Percentiles rank a stretch among this genome's conserved stretches.
These are phyloP conservation scores for Sesia bembeciformis DNA, from an alignment of 2,888 invertebrate genomes.

Conservation along the genomic window DNA sequence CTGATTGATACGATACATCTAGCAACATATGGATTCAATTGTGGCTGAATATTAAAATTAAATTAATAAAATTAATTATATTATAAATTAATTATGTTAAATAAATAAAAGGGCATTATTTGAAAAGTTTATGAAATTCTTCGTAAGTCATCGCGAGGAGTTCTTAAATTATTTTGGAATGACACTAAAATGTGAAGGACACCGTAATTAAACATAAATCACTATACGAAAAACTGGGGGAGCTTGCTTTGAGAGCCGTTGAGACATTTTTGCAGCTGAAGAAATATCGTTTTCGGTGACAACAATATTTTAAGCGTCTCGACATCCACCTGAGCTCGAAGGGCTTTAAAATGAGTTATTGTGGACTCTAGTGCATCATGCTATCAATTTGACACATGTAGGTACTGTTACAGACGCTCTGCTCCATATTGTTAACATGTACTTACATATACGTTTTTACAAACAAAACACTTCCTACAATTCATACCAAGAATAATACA, in stretches of 20 bases:
- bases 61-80: no score
- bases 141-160: constrained; percentile 14
- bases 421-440: no score
- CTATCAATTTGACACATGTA: not conserved
- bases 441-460: no score
- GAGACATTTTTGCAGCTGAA: constrained; percentile 48
- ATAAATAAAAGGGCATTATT: no score
- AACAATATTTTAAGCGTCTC: constrained; percentile 54
- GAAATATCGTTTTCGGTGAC: constrained; percentile 59
- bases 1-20: no score
- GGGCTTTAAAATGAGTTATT: constrained; percentile 49
- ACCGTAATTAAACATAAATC: constrained; percentile 66
- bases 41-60: no score
- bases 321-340: constrained; percentile 53
- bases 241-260: constrained; percentile 36
- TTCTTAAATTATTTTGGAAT: constrained; percentile 40
- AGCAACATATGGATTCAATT: no score
- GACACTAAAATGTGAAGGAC: constrained; percentile 46
- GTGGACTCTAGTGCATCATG: constrained; percentile 8
- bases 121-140: not conserved
- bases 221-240: constrained; percentile 44
- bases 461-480: no score
- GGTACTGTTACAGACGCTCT: no score
- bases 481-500: no score
- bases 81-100: no score